Conservation (phyloP, 2,797 vertebrate genomes). For the Euthynnus affinis region DNA sequence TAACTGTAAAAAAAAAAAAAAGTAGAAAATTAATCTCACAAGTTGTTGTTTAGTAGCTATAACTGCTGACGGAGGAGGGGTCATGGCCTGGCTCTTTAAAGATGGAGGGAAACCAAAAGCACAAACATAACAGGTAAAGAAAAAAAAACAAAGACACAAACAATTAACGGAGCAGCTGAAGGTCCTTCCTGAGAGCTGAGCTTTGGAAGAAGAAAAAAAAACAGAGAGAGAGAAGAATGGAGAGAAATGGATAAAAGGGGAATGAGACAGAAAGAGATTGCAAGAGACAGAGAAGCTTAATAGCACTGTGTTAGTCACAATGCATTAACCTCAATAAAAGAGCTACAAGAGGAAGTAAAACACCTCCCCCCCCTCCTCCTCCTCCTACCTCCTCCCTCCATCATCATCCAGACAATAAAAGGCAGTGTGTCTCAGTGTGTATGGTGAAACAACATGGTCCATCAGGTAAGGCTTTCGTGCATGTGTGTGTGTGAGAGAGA, state of each 20-base stretch:
- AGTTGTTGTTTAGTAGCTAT: neutral
- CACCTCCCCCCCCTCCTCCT: constrained; percentile 6
- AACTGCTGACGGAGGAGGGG: neutral
- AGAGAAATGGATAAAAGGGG: constrained; percentile 34
- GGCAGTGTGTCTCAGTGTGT: constrained; percentile 40
- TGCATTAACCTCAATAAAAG: constrained; percentile 76
- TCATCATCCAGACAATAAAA: constrained; percentile 63
- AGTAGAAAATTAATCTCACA: neutral
- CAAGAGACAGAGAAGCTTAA: constrained; percentile 59
- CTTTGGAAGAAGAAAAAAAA: neutral
- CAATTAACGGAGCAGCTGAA: neutral
- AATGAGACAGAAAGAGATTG: constrained; percentile 37
- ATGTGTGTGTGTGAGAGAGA: no score
- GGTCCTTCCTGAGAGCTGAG: constrained; percentile 14
- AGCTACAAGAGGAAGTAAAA: constrained; percentile 51
- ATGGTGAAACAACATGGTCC: constrained; percentile 45
- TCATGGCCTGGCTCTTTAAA: neutral
- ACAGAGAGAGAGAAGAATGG: constrained; percentile 22
- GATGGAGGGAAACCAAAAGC: neutral
- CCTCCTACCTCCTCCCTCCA: constrained; percentile 4
- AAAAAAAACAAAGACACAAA: neutral
- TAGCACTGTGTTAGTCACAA: constrained; percentile 66
- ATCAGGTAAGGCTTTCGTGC: constrained; percentile 68
- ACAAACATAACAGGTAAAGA: constrained; percentile 9
- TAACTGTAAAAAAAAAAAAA: neutral